These are phyloP conservation scores for Drosophila quinaria DNA, from an alignment of 2,888 invertebrate genomes.

Conservation along the genomic window DNA sequence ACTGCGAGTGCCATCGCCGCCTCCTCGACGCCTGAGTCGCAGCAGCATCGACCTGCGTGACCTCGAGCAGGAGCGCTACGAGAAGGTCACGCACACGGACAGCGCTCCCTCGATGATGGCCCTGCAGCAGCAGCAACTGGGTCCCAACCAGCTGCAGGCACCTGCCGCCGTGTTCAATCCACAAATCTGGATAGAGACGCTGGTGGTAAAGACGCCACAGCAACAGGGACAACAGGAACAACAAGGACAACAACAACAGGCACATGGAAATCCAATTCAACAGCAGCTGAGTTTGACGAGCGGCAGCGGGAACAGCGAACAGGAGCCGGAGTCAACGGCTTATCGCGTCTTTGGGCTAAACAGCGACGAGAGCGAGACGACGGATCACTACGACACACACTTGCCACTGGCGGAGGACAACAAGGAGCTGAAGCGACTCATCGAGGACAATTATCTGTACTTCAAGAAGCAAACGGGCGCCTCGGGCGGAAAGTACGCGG, in stretches of 20 bases:
- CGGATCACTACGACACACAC: slow-evolving; percentile 80
- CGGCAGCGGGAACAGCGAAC: slow-evolving; percentile 76
- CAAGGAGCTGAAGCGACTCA: slow-evolving; percentile 85
- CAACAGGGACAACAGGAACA: slow-evolving; percentile 5
- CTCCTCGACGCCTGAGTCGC: slow-evolving; percentile 85
- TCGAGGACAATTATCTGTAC: slow-evolving; percentile 85
- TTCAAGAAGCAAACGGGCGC: slow-evolving; percentile 82
- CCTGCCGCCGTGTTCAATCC: slow-evolving; percentile 72
- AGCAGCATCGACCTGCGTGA: slow-evolving; percentile 86
- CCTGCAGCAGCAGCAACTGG: slow-evolving; percentile 75
- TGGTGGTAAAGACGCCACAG: slow-evolving; percentile 33
- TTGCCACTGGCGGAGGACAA: slow-evolving; percentile 85
- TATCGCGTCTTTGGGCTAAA: slow-evolving; percentile 75
- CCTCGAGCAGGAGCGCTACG: slow-evolving; percentile 85
- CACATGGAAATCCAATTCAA: slow-evolving; percentile 18
- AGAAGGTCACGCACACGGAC: slow-evolving; percentile 86
- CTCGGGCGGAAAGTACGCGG: slow-evolving; percentile 76
- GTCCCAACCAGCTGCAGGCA: slow-evolving; percentile 58
- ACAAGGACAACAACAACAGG: too few species aligned
- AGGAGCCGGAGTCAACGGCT: slow-evolving; percentile 69
- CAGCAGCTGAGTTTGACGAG: slow-evolving; percentile 69
- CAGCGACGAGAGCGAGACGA: slow-evolving; percentile 82
- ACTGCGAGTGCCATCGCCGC: slow-evolving; percentile 85
- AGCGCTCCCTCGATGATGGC: slow-evolving; percentile 86
- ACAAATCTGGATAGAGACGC: slow-evolving; percentile 76